These are phyloP conservation scores for Catostylus mosaicus DNA, from an alignment of 30 jellyfish, hydroid and myxozoan genomes.

Conservation along the genomic window DNA sequence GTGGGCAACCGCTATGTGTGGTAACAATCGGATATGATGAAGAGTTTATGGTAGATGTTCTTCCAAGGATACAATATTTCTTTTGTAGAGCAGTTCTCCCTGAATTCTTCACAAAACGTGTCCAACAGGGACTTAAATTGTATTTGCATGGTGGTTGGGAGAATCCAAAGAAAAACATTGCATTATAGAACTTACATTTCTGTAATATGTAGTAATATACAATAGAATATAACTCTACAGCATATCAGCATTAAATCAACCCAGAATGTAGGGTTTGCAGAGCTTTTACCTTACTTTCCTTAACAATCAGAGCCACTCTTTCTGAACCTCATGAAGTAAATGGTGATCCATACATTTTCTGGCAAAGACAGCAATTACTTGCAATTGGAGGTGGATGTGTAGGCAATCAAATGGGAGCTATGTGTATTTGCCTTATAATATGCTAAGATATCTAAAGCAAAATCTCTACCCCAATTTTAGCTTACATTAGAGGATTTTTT, in stretches of 20 bases:
- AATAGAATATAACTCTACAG: neutral
- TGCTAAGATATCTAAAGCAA: too few relatives aligned
- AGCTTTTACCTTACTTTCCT: neutral
- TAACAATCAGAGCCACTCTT: neutral
- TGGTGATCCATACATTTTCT: neutral
- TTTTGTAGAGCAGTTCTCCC: constrained; percentile 42
- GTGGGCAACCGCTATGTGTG: constrained; percentile 32
- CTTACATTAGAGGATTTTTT: too few relatives aligned
- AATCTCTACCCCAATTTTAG: too few relatives aligned
- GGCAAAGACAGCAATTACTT: neutral
- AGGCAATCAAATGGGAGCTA: neutral
- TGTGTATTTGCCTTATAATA: too few relatives aligned
- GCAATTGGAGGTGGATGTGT: too few relatives aligned
- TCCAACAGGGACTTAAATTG: constrained; percentile 10
- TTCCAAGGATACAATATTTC: constrained; percentile 16
- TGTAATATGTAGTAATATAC: neutral
- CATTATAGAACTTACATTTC: neutral
- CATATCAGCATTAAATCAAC: neutral
- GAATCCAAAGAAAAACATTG: neutral
- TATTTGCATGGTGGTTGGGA: constrained; percentile 32
- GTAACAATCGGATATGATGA: constrained; percentile 18
- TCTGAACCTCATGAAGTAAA: neutral
- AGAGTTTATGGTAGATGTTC: constrained; percentile 5
- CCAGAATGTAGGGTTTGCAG: neutral
- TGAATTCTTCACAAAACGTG: constrained; percentile 36